A percentile compares a stretch with the other conserved stretches of the same genome.
These are phyloP conservation scores for Gila orcuttii DNA, from an alignment of 2,113 vertebrate species.

Conservation along the genomic window DNA sequence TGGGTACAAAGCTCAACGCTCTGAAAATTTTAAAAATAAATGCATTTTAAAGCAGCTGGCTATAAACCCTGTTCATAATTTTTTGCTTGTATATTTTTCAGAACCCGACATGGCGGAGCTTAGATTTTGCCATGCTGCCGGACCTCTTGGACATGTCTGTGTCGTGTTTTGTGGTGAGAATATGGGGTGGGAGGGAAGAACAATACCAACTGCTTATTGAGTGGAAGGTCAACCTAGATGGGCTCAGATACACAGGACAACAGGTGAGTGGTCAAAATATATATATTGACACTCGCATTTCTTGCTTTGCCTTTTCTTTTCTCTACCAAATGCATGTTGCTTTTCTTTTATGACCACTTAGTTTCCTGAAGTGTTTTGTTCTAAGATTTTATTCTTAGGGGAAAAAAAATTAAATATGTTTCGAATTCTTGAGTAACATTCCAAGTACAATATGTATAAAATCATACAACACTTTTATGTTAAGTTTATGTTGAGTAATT, in stretches of 20 bases:
- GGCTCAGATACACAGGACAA: conserved; percentile 92
- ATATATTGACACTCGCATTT: background rate
- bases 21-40: too few relatives aligned
- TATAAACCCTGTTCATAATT: conserved; percentile 35
- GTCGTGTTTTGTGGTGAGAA: conserved; percentile 93
- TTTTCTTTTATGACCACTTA: background rate
- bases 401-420: too few relatives aligned
- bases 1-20: too few relatives aligned
- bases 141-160: conserved; percentile 93
- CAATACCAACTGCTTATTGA: conserved; percentile 91
- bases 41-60: too few relatives aligned
- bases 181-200: conserved; percentile 92
- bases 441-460: too few relatives aligned
- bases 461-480: too few relatives aligned
- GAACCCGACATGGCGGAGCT: conserved; percentile 98
- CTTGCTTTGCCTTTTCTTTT: background rate
- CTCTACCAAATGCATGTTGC: background rate
- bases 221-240: conserved; percentile 95
- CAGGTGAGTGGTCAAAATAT: conserved; percentile 79
- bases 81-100: conserved; percentile 62
- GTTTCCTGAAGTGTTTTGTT: background rate
- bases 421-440: too few relatives aligned
- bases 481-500: too few relatives aligned
- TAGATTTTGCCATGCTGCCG: conserved; percentile 95
- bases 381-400: background rate